These are phyloP conservation scores for Mionectes olivaceus DNA, from an alignment of 2,797 vertebrate genomes.

Conservation along the genomic window DNA sequence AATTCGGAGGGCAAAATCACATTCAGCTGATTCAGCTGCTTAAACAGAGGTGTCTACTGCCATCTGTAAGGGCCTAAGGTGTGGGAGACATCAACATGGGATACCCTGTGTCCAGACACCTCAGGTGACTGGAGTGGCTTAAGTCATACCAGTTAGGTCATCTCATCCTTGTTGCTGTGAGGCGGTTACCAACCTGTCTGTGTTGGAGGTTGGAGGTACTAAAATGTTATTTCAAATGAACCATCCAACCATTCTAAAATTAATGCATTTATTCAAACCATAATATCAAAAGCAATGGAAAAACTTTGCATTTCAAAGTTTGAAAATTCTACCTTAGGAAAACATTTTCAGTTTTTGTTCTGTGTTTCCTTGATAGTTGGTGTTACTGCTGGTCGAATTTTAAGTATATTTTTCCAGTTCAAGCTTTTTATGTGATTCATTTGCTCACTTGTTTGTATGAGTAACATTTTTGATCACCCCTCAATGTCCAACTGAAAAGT, in stretches of 20 bases:
- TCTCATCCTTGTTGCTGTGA: background rate
- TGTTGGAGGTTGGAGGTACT: background rate
- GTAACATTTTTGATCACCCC: conserved; percentile 50
- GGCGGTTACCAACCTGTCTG: background rate
- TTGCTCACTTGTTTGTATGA: conserved; percentile 35
- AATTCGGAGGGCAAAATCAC: background rate
- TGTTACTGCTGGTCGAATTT: background rate
- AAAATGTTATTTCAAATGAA: background rate
- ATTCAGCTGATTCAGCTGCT: background rate
- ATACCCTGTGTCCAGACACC: background rate
- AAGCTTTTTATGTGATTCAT: conserved; percentile 8
- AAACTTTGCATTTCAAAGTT: background rate
- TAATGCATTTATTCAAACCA: background rate
- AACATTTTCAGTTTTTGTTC: background rate
- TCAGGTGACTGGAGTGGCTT: background rate
- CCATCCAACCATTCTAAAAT: background rate
- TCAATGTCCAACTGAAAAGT: conserved; percentile 35
- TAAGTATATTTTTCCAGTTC: background rate
- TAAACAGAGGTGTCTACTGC: background rate
- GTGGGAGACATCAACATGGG: background rate
- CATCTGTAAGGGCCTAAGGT: background rate
- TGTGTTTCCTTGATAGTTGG: background rate
- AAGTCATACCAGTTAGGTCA: background rate
- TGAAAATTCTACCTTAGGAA: background rate
- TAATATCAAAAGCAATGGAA: background rate